These are phyloP conservation scores for Bicyclus anynana DNA, from an alignment of 1,140 invertebrate genomes.

Conservation along the genomic window DNA sequence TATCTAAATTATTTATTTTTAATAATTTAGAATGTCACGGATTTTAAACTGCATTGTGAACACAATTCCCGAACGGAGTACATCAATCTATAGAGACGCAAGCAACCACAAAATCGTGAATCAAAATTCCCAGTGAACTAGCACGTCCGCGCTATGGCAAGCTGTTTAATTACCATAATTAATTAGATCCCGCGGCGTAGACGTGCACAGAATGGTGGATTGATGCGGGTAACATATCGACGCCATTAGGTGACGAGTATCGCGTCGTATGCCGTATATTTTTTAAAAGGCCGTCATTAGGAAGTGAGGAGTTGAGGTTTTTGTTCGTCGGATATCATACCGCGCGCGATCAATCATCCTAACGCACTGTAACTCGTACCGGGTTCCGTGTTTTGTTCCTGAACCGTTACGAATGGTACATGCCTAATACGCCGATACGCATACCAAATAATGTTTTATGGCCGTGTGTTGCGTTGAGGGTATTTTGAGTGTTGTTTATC, in stretches of 20 bases:
- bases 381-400: slow-evolving; percentile 46
- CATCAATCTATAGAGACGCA: slow-evolving; percentile 26
- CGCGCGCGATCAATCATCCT: slow-evolving; percentile 62
- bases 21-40: not conserved
- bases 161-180: slow-evolving; percentile 74
- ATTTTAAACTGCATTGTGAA: not conserved
- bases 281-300: slow-evolving; percentile 70
- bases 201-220: slow-evolving; percentile 67
- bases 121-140: slow-evolving; percentile 43
- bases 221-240: slow-evolving; percentile 70
- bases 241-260: slow-evolving; percentile 68
- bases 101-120: slow-evolving; percentile 37
- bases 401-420: slow-evolving; percentile 50
- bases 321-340: slow-evolving; percentile 50
- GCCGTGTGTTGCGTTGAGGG: not conserved
- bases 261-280: slow-evolving; percentile 38
- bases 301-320: slow-evolving; percentile 43
- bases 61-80: not conserved
- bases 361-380: slow-evolving; percentile 42
- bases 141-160: slow-evolving; percentile 48
- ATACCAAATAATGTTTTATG: slow-evolving; percentile 5
- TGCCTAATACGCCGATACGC: slow-evolving; percentile 20
- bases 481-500: not conserved
- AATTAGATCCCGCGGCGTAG: slow-evolving; percentile 66
- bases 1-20: not conserved